Conservation (phyloP, 2,888 invertebrate species). For the Schizaphis graminum region DNA sequence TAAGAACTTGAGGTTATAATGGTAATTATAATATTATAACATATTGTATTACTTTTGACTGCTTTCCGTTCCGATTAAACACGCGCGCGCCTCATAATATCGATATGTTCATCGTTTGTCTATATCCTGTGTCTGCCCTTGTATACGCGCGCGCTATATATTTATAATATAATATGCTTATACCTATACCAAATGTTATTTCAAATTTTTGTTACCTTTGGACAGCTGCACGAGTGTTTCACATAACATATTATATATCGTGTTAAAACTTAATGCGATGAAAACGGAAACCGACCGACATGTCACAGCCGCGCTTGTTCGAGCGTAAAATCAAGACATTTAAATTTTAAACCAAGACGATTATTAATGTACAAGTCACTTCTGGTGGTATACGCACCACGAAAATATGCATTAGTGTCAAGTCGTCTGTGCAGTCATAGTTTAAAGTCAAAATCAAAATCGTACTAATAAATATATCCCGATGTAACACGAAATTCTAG, state of each 20-base stretch:
- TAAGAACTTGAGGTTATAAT: background rate
- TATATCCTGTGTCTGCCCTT: background rate
- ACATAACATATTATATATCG: background rate
- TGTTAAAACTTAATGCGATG: conserved; percentile 3
- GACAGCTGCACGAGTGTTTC: conserved; percentile 29
- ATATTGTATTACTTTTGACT: conserved; percentile 7
- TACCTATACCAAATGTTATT: conserved; percentile 43
- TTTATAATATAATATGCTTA: background rate
- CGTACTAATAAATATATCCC: background rate
- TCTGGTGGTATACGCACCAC: background rate
- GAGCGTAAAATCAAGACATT: background rate
- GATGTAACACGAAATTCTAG: background rate
- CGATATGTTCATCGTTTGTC: background rate
- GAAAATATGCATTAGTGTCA: background rate
- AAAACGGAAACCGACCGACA: conserved; percentile 3
- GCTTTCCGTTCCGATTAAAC: conserved; percentile 27
- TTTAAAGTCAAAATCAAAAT: background rate
- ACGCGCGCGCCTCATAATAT: background rate
- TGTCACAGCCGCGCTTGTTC: background rate
- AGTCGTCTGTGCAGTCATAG: background rate
- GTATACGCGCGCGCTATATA: background rate
- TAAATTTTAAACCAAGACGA: background rate
- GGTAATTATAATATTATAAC: background rate
- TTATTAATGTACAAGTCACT: background rate
- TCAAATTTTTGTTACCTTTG: conserved; percentile 25